Base-by-base conservation (phyloP, 2,113 vertebrate species). In the Syrrhaptes paradoxus region DNA sequence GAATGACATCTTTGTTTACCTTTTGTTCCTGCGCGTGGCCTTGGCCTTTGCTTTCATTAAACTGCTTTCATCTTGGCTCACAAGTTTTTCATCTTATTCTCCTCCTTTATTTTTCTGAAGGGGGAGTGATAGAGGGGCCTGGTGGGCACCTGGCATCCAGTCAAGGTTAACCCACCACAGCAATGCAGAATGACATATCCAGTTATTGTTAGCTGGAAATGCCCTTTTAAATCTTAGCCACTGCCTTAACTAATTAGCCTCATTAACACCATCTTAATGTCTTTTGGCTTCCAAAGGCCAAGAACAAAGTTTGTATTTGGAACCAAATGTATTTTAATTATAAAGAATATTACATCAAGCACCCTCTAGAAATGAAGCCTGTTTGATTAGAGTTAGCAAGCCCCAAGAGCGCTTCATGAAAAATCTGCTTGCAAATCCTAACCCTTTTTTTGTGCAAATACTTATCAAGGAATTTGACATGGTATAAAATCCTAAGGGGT, bases 261-360 rank as follows among this genome's bases (percentile, higher is more conserved):
- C 21, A 36, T 81, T 89, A 85, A 87, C 17, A 66, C 11, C 43
- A 59, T 58, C 5, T 3, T 82, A 82, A 70, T 71, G 57, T 17
- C 18, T 92, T 72, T 90, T 77, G 71, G 36, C 17, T 95, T 88
- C 77, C 81, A 71, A 95, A 94, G 46, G 14, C 46, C 70, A 85
- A 85, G 63, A 90, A 77, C 22, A 78, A 89, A 88, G 41, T 87
- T 96, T 72, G 18, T 68, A 82, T 13, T 77, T 80, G 34, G 45
- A 95, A 88, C 16, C 6, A 92, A 94, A 90, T 49, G 3, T 36
- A 55, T 66, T 85, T 95, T 83, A 89, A 87, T 96, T 87, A 92
- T n/a, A 68, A 87, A 74, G 48, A 78, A 65, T 54, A 83, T 74
- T 72, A 74, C 36, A 87, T 85, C 55, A 94, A 71, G 19, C 8